Base-by-base conservation (phyloP, 23 tunicate genomes). In the Halocynthia roretzi region DNA sequence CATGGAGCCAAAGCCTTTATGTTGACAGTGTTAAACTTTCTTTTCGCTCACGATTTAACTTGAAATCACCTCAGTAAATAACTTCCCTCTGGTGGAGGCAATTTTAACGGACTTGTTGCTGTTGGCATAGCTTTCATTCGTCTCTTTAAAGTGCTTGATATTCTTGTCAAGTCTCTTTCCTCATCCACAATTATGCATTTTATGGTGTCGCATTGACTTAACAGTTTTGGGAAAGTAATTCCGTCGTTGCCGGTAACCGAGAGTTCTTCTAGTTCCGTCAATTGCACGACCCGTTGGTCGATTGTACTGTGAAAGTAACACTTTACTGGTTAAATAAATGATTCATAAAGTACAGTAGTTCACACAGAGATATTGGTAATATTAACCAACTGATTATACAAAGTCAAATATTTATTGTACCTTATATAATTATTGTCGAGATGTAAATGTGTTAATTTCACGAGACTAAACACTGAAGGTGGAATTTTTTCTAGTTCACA, bases 191-290 rank as follows among this genome's bases (percentile, higher is more conserved):
- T 72, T 7, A 92, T 83, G 19, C 83, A 72, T 61, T 79, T 66
- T 44, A 92, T 71, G 55, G 58, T 86, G 62, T 82, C 92, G n/a
- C 83, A 80, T 52, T 75, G 85, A 23, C 87, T 83, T 61, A 92
- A 68, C n/a, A 86, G 70, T 61, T 86, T 86, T 0, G 98, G 98
- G 17, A 92, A 78, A 9, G 84, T 61, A 7, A 92, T 14, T 53
- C 70, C 56, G 44, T 56, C 2, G 70, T 92, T 92, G 10, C 98
- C 98, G 14, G 92, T 92, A 11, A 92, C 98, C 52, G 98, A 79
- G 15, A 92, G 82, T 63, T 86, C 92, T 76, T 83, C 92, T 10
- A 92, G 84, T 23, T 85, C 85, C 62, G 72, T 78, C 18, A 92
- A 75, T 67, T 86, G 91, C 64, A 82, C 81, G 40, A 92, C 77